Evolutionary conservation across 2,113 vertebrate genomes (phyloP), one percentile per base, ranked within the genome.

Genomic region (Deroptyus accipitrinus): DNA sequence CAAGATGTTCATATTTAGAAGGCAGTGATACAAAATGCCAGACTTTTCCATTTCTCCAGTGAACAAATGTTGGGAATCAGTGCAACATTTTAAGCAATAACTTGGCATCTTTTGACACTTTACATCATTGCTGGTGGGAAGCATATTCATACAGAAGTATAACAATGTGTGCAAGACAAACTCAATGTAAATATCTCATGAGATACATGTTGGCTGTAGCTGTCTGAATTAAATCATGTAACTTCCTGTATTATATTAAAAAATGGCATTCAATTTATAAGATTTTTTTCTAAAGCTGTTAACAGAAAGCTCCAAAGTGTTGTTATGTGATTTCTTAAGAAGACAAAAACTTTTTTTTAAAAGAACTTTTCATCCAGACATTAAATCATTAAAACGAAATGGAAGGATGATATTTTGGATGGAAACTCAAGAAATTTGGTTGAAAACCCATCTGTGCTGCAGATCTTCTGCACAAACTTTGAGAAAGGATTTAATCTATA

Each of bases 71-170:
- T 93, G 86, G 95, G 89, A 96, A 93, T 90, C 2, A 3, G 67
- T 93, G 69, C 76, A 90, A 85, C 46, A 52, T 94, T 96, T 96
- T 96, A 89, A 92, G 88, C 79, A 94, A 88, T 83, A 94, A 74
- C 68, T 96, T 97, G 96, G 92, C 91, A 91, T 83, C 84, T 96
- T 96, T 78, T 96, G 74, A 89, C 54, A 75, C 37, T 95, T 95
- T 96, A 89, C 85, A 78, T 96, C 87, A 96, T 83, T 90, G 86
- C 66, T 97, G 59, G 94, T 96, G 75, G 92, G 78, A 95, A 92
- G 44, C 33, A 44, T 79, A 92, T 87, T 95, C 49, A 25, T 80
- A 66, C 44, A 82, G 87, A 96, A 30, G 63, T 86, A 74, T 80
- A 96, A 94, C 93, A 97, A 93, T 87, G 83, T 89, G 91, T 94